Percentiles rank a stretch among this genome's conserved stretches.
Evolutionary conservation across 2,797 vertebrate genomes (phyloP).

Genomic region (Chiloscyllium punctatum): DNA sequence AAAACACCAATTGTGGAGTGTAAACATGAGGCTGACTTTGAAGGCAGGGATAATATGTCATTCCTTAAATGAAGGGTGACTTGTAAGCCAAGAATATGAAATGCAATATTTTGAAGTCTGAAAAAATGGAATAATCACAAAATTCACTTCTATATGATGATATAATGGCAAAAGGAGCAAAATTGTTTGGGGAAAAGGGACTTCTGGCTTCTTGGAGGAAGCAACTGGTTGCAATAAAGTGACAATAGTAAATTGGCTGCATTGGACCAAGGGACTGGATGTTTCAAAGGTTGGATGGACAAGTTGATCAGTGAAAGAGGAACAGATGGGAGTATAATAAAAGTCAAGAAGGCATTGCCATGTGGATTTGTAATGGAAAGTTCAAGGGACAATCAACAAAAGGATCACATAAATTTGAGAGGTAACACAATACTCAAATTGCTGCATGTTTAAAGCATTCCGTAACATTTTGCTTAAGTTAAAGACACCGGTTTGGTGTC

Average conservation of each 20-base stretch:
- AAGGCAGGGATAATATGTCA: no score
- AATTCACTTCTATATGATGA: no score
- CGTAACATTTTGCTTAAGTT: no score
- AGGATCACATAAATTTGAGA: neutral
- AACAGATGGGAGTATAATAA: neutral
- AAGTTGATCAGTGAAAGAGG: neutral
- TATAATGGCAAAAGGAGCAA: neutral
- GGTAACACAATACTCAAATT: no score
- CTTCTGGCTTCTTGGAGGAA: neutral
- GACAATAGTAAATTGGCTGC: neutral
- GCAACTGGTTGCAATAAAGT: neutral
- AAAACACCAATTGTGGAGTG: no score
- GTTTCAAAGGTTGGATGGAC: neutral
- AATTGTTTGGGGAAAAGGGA: neutral
- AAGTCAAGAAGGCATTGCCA: neutral
- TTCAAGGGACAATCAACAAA: neutral
- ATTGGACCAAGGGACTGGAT: neutral
- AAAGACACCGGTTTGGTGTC: neutral
- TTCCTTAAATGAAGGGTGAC: no score
- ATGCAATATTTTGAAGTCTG: no score
- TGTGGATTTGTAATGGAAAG: neutral
- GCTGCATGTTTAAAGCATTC: no score
- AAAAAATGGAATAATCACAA: no score
- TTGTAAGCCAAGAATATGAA: no score
- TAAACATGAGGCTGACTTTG: no score